A percentile compares a stretch with the other conserved stretches of the same genome.
phyloP scores from a whole-genome alignment of 2,113 vertebrate genomes.

The Porphyrio hochstetteri region DNA sequence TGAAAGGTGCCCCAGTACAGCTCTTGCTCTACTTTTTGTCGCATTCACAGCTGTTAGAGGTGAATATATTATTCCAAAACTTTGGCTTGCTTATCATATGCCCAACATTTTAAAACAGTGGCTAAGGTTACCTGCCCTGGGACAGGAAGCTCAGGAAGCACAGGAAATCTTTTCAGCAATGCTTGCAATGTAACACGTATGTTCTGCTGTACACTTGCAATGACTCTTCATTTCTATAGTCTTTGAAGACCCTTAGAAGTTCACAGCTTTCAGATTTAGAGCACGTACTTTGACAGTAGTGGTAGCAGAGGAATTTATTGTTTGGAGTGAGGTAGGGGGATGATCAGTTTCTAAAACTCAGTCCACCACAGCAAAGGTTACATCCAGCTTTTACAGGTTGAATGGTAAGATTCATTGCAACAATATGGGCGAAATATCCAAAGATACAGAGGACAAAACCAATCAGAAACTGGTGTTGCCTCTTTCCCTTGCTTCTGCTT shows the following conservation, averaged over 20 bases:
- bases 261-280: background rate
- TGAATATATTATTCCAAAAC: background rate
- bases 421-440: background rate
- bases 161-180: background rate
- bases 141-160: background rate
- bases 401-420: background rate
- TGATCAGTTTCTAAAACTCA: background rate
- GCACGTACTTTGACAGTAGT: no score
- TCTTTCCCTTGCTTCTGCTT: background rate
- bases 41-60: background rate
- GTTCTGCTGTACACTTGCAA: background rate
- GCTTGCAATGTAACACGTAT: fast-evolving
- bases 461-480: fast-evolving
- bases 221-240: background rate
- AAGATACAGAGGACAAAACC: background rate
- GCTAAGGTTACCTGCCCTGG: background rate
- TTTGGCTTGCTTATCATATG: background rate
- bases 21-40: background rate
- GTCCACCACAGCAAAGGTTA: background rate
- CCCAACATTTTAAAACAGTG: background rate
- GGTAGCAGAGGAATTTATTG: background rate
- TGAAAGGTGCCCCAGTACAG: background rate
- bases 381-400: background rate
- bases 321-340: background rate
- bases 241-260: background rate